phyloP scores from a whole-genome alignment of 1,140 invertebrate genomes.

The Eriocheir sinensis region DNA sequence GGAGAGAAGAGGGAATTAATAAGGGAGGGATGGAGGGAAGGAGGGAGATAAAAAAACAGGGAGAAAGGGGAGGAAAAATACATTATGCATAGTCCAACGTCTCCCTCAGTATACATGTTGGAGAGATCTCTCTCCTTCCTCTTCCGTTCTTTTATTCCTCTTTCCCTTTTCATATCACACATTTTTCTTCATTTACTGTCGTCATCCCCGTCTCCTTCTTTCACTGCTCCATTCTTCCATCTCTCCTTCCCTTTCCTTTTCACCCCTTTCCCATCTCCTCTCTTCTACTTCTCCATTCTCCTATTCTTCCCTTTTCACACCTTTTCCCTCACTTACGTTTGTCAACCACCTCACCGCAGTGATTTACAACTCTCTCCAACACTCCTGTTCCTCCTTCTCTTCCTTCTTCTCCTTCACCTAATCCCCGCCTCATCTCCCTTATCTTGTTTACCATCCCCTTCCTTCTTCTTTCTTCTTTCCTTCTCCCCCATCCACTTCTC shows the following conservation, averaged over 20 bases:
- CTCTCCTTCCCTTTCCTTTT: neutral
- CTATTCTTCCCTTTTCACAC: neutral
- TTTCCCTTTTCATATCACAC: neutral
- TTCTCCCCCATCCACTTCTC: neutral
- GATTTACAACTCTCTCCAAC: neutral
- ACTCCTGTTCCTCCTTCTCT: neutral
- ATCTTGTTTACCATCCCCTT: neutral
- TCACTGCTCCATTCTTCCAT: neutral
- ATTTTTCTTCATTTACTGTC: neutral
- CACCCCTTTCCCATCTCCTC: neutral
- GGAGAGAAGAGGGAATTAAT: no score
- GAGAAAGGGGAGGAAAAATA: neutral
- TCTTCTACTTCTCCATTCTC: neutral
- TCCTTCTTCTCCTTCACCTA: neutral
- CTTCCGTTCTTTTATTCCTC: neutral
- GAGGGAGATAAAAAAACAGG: neutral
- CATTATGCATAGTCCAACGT: no score
- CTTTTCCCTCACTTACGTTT: neutral
- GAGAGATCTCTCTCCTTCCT: conserved; percentile 9
- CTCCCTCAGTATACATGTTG: no score
- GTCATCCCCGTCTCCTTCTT: neutral
- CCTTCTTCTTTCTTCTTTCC: no score
- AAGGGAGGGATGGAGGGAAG: no score
- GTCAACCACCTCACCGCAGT: neutral
- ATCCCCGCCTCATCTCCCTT: neutral